Percentiles rank a stretch among this genome's conserved stretches.
Conservation (phyloP, 2,113 vertebrate genomes). For the Chitala chitala region DNA sequence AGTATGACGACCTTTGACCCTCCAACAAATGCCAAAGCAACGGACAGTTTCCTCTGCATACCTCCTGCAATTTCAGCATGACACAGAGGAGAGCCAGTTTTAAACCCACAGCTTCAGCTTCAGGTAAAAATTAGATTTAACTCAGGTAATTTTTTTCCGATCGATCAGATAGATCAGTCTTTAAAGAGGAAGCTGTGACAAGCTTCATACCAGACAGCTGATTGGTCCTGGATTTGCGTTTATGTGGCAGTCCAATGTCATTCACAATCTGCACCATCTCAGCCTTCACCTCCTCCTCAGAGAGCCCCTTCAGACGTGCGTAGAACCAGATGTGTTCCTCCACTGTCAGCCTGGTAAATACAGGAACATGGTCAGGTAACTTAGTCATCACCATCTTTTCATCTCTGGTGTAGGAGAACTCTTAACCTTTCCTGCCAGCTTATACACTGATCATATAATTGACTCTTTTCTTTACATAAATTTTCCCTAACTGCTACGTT, state of each 20-base stretch:
- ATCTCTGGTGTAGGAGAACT: too few relatives aligned
- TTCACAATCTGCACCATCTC: constrained; percentile 85
- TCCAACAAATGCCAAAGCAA: constrained; percentile 93
- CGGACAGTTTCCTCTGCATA: constrained; percentile 95
- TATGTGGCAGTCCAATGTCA: constrained; percentile 88
- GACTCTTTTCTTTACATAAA: too few relatives aligned
- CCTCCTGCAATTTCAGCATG: constrained; percentile 71
- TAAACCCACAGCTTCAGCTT: not conserved
- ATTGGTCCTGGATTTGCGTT: constrained; percentile 74
- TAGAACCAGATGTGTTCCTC: constrained; percentile 99
- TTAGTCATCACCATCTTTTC: too few relatives aligned
- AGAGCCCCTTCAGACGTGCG: constrained; percentile 83
- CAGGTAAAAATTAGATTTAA: too few relatives aligned
- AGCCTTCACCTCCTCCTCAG: constrained; percentile 74
- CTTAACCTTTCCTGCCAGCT: too few relatives aligned
- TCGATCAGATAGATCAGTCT: not conserved
- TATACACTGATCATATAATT: too few relatives aligned
- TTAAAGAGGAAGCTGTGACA: not conserved
- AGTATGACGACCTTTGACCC: constrained; percentile 98
- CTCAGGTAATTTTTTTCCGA: not conserved
- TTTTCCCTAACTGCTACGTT: too few relatives aligned
- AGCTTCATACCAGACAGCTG: constrained; percentile 79
- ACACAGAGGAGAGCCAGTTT: not conserved
- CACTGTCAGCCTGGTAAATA: constrained; percentile 78
- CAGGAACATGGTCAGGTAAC: not conserved